These are phyloP conservation scores for Nyctalus aviator DNA, from an alignment of 2,797 vertebrate genomes.

Conservation along the genomic window DNA sequence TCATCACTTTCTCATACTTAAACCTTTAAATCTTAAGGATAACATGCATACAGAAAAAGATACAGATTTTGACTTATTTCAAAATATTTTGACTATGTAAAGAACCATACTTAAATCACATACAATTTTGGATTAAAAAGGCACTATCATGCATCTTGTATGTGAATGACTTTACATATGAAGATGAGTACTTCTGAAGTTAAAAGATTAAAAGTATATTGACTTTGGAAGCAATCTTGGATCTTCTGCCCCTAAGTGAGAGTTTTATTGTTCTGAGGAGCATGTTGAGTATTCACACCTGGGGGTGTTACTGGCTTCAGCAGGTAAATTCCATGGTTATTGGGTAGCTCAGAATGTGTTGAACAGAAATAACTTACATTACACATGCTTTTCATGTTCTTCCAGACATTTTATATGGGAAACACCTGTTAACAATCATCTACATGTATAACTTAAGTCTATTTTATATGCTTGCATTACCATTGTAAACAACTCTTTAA, in stretches of 20 bases:
- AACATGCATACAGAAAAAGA: not conserved
- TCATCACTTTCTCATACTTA: not conserved
- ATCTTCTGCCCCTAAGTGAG: not conserved
- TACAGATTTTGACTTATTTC: not conserved
- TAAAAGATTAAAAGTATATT: not conserved
- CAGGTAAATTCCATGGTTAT: not conserved
- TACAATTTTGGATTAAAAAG: conserved; percentile 8
- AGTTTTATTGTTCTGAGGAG: not conserved
- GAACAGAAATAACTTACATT: not conserved
- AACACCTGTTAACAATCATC: not conserved
- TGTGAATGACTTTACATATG: not conserved
- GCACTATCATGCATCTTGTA: not conserved
- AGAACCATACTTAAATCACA: not conserved
- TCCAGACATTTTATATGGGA: conserved; percentile 1
- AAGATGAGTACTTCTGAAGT: not conserved
- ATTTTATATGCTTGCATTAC: not conserved
- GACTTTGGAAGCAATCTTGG: not conserved
- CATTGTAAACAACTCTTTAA: not conserved
- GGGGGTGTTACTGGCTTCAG: not conserved
- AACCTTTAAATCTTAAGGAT: conserved; percentile 10
- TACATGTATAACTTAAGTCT: conserved; percentile 31
- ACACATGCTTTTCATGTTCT: not conserved
- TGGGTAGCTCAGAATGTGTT: not conserved
- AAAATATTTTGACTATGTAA: conserved; percentile 16
- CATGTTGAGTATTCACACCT: not conserved